phyloP scores from a whole-genome alignment of 2,113 vertebrate species.

The Pangasianodon gigas region DNA sequence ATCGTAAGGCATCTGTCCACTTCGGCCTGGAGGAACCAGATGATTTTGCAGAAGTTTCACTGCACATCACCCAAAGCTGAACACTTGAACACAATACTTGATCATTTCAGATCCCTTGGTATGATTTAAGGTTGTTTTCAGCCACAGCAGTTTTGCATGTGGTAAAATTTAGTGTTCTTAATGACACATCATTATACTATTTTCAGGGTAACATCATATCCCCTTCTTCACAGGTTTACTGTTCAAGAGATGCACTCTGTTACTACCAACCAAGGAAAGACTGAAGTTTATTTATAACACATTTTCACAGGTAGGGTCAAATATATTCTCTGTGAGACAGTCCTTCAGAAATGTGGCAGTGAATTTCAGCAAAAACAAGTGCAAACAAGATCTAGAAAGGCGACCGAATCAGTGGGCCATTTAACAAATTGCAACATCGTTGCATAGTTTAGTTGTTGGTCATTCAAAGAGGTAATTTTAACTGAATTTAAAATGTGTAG shows the following conservation, averaged over 20 bases:
- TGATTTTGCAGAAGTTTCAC: constrained; percentile 78
- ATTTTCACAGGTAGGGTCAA: constrained; percentile 77
- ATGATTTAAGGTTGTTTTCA: constrained; percentile 53
- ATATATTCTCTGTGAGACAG: not conserved
- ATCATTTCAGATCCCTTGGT: constrained; percentile 86
- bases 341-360: not conserved
- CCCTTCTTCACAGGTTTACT: constrained; percentile 77
- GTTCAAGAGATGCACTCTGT: constrained; percentile 86
- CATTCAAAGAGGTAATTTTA: not conserved
- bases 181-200: not conserved
- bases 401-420: not conserved
- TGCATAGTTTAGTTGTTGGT: not conserved
- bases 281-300: constrained; percentile 79
- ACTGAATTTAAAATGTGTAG: not conserved
- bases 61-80: constrained; percentile 56
- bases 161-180: not conserved
- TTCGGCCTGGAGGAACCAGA: constrained; percentile 76
- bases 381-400: not conserved
- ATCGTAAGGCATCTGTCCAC: constrained; percentile 79
- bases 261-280: constrained; percentile 86
- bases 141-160: not conserved
- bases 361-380: not conserved
- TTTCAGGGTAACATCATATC: constrained; percentile 9
- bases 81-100: constrained; percentile 48
- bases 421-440: not conserved